Evolutionary conservation across 2,888 invertebrate species (phyloP).

Genomic region (Lithophane leautieri): DNA sequence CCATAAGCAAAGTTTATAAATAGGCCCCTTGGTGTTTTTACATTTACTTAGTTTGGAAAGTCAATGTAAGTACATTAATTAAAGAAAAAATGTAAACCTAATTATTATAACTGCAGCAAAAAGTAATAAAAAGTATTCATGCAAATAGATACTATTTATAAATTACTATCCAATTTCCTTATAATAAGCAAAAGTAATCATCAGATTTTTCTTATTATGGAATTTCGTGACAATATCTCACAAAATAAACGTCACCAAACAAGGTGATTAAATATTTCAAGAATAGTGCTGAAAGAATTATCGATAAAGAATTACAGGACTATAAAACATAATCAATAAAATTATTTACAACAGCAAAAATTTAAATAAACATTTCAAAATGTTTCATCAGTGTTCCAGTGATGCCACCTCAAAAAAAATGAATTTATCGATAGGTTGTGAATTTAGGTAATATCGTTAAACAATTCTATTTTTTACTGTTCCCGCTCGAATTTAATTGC

Average conservation of each 20-base stretch:
- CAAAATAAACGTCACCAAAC: neutral
- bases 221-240: neutral
- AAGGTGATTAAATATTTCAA: neutral
- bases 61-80: too few species aligned
- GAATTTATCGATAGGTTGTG: neutral
- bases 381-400: conserved; percentile 1
- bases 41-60: neutral
- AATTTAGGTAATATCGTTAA: neutral
- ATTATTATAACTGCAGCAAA: neutral
- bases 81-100: neutral
- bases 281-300: neutral
- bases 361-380: neutral
- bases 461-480: neutral
- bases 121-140: neutral
- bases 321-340: neutral
- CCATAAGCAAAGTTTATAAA: too few species aligned
- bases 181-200: neutral
- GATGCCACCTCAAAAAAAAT: neutral
- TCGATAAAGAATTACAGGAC: neutral
- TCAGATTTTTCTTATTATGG: too few species aligned
- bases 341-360: neutral
- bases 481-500: too few species aligned
- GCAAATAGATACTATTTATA: neutral
- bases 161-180: neutral
- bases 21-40: too few species aligned